Base-by-base conservation (phyloP, 2,797 vertebrate species). In the Micrastur ruficollis region DNA sequence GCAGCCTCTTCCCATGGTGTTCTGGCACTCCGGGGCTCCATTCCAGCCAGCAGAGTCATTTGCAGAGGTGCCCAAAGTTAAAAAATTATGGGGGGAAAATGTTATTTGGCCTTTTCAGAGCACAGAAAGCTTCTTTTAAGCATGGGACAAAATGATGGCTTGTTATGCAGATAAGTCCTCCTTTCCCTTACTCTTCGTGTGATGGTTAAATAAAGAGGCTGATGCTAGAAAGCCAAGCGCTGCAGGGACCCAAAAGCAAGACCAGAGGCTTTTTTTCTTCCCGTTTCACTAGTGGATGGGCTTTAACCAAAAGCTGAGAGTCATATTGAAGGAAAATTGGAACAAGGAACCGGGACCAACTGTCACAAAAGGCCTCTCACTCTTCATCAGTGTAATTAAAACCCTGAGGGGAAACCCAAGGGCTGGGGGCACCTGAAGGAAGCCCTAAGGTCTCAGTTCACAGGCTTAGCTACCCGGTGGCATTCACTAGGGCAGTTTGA, bases 1-100 rank as follows among this genome's bases (percentile, higher is more conserved):
- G 81, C 92, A 78, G 90, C 65, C 84, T 97, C 94, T 96, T 96
- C 92, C 81, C 53, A 0, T 95, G 90, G 46, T 88, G 79, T 92
- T 95, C 94, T 96, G 96, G 94, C 92, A 81, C 84, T 81, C 53
- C 2, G 11, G 36, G 50, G 50, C 82, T 89, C 65, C 81, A 49
- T 81, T 81, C 50, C 72, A 88, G 96, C 93, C 95, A 96, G 90
- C 36, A 75, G 6, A 95, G 46, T 85, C 65, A 23, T 97, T 95
- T 97, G 58, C 75, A 89, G 81, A 93, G 81, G 44, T 96, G 89
- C 84, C 68, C 90, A 84, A 88, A 90, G 78, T 95, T 81, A 52
- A 85, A 93, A 92, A 61, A 44, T 12, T 26, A 18, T 1, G 11
- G 47, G 65, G 44, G 8, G 2, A 7, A 66, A 66, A 15, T 58